Evolutionary conservation across 30 jellyfish, hydroid and myxozoan genomes (phyloP).

Genomic region (Aurelia coerulea): DNA sequence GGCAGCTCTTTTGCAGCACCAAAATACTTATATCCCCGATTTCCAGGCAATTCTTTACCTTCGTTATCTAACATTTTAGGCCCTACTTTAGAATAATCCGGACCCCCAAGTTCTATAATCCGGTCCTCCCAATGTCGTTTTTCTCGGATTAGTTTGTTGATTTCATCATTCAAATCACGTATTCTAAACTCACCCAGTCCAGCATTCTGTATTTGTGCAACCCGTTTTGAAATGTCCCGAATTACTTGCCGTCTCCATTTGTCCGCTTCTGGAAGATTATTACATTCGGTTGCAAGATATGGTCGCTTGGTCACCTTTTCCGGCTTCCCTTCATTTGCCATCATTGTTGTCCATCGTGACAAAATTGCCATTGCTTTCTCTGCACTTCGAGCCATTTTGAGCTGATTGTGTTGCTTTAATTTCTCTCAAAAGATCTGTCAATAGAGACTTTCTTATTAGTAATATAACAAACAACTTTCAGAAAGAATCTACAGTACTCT

Average conservation of each 20-base stretch:
- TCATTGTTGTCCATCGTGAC: conserved; percentile 98
- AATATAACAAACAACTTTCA: neutral
- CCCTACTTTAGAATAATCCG: conserved; percentile 92
- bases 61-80: conserved; percentile 97
- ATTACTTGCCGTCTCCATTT: conserved; percentile 97
- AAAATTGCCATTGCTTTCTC: conserved; percentile 98
- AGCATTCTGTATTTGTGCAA: conserved; percentile 98
- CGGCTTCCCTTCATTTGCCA: conserved; percentile 88
- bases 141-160: conserved; percentile 89
- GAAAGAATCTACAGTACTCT: too few relatives aligned
- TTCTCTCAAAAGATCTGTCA: neutral
- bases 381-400: conserved; percentile 91
- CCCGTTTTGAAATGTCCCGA: conserved; percentile 89
- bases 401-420: neutral
- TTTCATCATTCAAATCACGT: conserved; percentile 97
- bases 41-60: conserved; percentile 97
- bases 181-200: conserved; percentile 99
- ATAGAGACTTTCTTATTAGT: neutral
- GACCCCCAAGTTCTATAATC: conserved; percentile 94
- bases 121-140: conserved; percentile 98
- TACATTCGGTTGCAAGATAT: conserved; percentile 94
- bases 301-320: conserved; percentile 86
- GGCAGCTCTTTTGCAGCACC: conserved; percentile 99
- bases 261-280: conserved; percentile 84
- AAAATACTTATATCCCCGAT: conserved; percentile 94